These are phyloP conservation scores for Odontocolon sp. DNA, from an alignment of 2,888 invertebrate genomes.

Conservation along the genomic window DNA sequence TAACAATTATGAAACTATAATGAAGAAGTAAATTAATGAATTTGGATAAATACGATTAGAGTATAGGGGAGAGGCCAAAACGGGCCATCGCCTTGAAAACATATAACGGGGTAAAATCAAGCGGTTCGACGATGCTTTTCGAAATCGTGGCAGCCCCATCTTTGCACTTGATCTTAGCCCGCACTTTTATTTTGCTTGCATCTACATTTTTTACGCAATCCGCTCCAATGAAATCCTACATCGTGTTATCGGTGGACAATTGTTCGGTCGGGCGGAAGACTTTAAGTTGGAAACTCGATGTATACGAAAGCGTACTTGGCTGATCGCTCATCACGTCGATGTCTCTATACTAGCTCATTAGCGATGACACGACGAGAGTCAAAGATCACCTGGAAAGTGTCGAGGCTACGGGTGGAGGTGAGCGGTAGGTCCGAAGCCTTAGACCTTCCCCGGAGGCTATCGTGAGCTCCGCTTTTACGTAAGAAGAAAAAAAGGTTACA, in stretches of 20 bases:
- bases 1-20: too few relatives aligned
- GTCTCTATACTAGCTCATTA: conserved; percentile 14
- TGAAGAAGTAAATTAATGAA: too few relatives aligned
- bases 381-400: conserved; percentile 19
- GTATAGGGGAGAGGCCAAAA: too few relatives aligned
- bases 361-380: conserved; percentile 4
- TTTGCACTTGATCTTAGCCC: too few relatives aligned
- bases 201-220: too few relatives aligned
- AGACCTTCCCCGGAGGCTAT: conserved; percentile 12
- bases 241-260: not conserved
- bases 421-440: conserved; percentile 49
- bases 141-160: too few relatives aligned
- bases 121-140: too few relatives aligned
- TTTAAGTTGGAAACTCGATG: conserved; percentile 12
- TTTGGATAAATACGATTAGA: too few relatives aligned
- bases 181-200: too few relatives aligned
- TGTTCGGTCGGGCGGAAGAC: not conserved
- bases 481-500: conserved; percentile 32
- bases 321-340: not conserved
- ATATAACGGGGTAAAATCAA: too few relatives aligned
- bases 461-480: conserved; percentile 56
- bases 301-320: not conserved
- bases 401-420: not conserved
- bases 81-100: too few relatives aligned
- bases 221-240: not conserved